These are phyloP conservation scores for Cherax quadricarinatus DNA, from an alignment of 1,140 invertebrate genomes.

Conservation along the genomic window DNA sequence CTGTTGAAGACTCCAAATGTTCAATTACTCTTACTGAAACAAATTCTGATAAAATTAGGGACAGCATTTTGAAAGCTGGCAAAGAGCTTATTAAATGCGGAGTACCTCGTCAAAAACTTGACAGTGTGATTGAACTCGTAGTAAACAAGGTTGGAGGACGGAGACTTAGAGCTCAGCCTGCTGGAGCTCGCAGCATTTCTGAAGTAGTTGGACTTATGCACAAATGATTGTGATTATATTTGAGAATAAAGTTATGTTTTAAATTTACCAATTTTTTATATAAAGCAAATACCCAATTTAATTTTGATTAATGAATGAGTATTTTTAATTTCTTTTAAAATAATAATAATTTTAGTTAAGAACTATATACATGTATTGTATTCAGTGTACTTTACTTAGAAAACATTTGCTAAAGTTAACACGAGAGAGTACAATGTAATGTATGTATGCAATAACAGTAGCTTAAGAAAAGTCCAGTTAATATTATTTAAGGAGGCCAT, in stretches of 20 bases:
- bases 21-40: background rate
- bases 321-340: background rate
- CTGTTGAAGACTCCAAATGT: background rate
- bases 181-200: background rate
- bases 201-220: background rate
- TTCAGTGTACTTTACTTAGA: background rate
- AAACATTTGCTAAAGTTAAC: background rate
- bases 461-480: background rate
- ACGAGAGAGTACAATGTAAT: background rate
- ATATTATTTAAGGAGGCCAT: background rate
- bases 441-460: background rate
- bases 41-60: background rate
- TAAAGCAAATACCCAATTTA: background rate
- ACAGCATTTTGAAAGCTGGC: background rate
- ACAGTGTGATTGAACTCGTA: slow-evolving; percentile 8
- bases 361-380: background rate
- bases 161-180: background rate
- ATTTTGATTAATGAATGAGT: background rate
- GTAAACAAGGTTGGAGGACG: slow-evolving; percentile 13
- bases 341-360: background rate
- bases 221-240: background rate
- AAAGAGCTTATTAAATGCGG: slow-evolving; percentile 2
- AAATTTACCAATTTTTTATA: background rate
- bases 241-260: background rate
- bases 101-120: slow-evolving; percentile 9